These are phyloP conservation scores for Bombus terrestris DNA, from an alignment of 1,140 invertebrate genomes.

Conservation along the genomic window DNA sequence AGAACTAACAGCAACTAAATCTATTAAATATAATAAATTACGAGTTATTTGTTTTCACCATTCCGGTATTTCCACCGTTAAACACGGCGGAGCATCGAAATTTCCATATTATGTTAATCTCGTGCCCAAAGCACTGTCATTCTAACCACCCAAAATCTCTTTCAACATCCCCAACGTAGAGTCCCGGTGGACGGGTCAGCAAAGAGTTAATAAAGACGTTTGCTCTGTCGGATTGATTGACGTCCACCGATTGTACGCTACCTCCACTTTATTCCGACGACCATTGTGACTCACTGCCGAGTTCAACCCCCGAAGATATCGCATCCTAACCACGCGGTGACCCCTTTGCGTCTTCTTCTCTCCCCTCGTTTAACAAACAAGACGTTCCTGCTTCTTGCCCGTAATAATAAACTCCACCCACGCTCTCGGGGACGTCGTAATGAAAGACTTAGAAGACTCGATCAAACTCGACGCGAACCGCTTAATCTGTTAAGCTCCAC, in stretches of 20 bases:
- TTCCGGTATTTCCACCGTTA: background rate
- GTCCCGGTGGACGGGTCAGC: background rate
- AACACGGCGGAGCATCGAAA: background rate
- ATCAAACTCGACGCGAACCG: conserved; percentile 74
- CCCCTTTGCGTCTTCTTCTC: conserved; percentile 68
- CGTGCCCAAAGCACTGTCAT: background rate
- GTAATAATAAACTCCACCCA: conserved; percentile 74
- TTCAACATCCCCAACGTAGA: background rate
- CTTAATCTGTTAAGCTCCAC: conserved; percentile 77
- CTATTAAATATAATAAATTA: background rate
- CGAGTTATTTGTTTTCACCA: background rate
- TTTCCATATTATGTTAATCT: background rate
- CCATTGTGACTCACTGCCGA: conserved; percentile 66
- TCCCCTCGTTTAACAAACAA: conserved; percentile 77
- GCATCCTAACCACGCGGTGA: conserved; percentile 41
- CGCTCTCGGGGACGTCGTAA: conserved; percentile 61
- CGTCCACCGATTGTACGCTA: conserved; percentile 5
- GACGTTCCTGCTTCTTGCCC: conserved; percentile 68
- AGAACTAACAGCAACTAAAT: background rate
- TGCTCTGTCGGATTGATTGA: conserved; percentile 33
- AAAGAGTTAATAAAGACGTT: conserved; percentile 46
- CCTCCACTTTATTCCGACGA: conserved; percentile 37
- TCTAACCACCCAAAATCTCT: background rate
- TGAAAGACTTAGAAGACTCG: conserved; percentile 77
- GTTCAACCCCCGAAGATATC: conserved; percentile 13